Percentiles rank a stretch among this genome's conserved stretches.
phyloP scores from a whole-genome alignment of 2,797 vertebrate species.

The Muscicapa comitata region DNA sequence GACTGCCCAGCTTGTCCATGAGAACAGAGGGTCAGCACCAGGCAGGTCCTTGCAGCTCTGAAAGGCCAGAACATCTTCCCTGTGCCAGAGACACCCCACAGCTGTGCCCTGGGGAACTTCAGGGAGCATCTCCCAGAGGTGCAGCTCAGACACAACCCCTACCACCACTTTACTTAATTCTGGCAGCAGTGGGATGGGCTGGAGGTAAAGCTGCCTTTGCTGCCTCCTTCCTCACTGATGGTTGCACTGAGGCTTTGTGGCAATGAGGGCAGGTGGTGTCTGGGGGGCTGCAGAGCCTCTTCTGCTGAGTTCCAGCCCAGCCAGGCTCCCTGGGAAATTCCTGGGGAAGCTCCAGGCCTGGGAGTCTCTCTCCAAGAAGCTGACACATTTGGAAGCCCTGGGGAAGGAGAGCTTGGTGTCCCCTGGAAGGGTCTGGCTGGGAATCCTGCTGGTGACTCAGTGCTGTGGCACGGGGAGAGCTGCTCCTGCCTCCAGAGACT shows the following conservation, averaged over 20 bases:
- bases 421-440: neutral
- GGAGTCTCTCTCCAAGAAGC: neutral
- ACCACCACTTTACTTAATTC: neutral
- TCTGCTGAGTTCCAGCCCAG: neutral
- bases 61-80: neutral
- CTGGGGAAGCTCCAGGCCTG: neutral
- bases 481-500: neutral
- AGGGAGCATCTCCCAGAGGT: neutral
- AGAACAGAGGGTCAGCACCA: neutral
- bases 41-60: neutral
- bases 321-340: neutral
- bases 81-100: neutral
- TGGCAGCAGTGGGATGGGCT: fast-evolving
- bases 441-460: constrained; percentile 9
- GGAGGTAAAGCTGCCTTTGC: neutral
- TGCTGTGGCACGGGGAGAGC: fast-evolving
- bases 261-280: neutral
- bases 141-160: neutral
- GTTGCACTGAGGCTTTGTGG: neutral
- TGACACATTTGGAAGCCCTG: neutral
- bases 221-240: neutral
- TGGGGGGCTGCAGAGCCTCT: neutral
- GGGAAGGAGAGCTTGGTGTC: neutral
- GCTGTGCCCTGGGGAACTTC: neutral
- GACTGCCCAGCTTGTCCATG: neutral